Conservation (phyloP, 1,140 invertebrate genomes). For the Aricia agestis region DNA sequence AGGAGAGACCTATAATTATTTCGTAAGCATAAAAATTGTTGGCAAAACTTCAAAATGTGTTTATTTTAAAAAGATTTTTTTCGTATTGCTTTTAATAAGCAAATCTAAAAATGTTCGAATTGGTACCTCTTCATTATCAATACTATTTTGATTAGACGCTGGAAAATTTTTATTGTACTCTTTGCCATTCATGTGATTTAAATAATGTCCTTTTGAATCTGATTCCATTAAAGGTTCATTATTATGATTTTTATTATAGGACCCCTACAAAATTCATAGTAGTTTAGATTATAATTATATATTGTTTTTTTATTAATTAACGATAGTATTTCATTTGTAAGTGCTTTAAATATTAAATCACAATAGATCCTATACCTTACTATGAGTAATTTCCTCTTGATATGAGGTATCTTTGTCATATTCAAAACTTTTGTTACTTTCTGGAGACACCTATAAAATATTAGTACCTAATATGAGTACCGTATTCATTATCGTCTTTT, state of each 20-base stretch:
- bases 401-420: background rate
- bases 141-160: background rate
- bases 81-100: background rate
- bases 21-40: background rate
- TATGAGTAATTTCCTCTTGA: background rate
- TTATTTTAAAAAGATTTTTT: background rate
- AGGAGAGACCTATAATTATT: conserved; percentile 2
- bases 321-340: background rate
- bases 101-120: background rate
- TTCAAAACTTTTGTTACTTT: background rate
- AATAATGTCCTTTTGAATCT: background rate
- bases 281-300: too few species aligned
- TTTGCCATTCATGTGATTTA: background rate
- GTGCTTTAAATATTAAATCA: background rate
- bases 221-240: background rate
- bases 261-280: background rate
- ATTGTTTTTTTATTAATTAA: background rate
- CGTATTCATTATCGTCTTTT: background rate
- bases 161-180: background rate
- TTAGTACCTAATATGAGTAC: background rate
- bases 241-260: background rate
- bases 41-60: background rate
- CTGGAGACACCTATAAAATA: background rate
- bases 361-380: background rate
- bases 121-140: background rate